phyloP scores from a whole-genome alignment of 37 sponge, comb jelly and placozoan species.

The Tethya wilhelma region DNA sequence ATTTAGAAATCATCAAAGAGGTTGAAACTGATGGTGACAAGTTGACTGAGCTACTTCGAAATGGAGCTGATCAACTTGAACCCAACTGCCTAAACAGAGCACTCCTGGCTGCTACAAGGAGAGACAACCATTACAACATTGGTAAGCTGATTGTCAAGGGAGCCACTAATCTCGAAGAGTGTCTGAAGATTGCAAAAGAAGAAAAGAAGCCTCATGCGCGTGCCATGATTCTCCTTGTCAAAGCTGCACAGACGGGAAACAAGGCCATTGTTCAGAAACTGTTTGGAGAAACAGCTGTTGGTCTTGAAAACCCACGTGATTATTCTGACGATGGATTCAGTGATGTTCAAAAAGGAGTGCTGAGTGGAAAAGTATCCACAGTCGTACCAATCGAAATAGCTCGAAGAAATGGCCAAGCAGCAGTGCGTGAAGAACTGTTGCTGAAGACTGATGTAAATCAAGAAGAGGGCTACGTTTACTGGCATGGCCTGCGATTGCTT shows the following conservation, averaged over 20 bases:
- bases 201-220: conserved; percentile 45
- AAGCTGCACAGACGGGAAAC: conserved; percentile 58
- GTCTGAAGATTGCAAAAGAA: conserved; percentile 30
- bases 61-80: conserved; percentile 44
- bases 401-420: conserved; percentile 26
- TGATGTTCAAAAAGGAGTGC: conserved; percentile 55
- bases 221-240: conserved; percentile 67
- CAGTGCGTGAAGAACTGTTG: conserved; percentile 73
- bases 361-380: conserved; percentile 61
- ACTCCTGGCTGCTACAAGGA: conserved; percentile 58
- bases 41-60: conserved; percentile 52
- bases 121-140: conserved; percentile 56
- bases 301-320: background rate
- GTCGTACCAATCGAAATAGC: conserved; percentile 86
- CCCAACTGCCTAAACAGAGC: conserved; percentile 60
- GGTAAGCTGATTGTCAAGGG: conserved; percentile 76
- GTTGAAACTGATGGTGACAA: conserved; percentile 63
- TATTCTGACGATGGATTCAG: conserved; percentile 43
- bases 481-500: conserved; percentile 78
- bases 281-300: conserved; percentile 46
- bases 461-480: conserved; percentile 64
- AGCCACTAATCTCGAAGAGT: conserved; percentile 46
- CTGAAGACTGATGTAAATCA: conserved; percentile 78
- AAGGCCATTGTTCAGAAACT: conserved; percentile 55
- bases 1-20: conserved; percentile 70